A percentile compares a stretch with the other conserved stretches of the same genome.
These are phyloP conservation scores for Prionailurus bengalensis DNA, from an alignment of 2,113 vertebrate species.

Conservation along the genomic window DNA sequence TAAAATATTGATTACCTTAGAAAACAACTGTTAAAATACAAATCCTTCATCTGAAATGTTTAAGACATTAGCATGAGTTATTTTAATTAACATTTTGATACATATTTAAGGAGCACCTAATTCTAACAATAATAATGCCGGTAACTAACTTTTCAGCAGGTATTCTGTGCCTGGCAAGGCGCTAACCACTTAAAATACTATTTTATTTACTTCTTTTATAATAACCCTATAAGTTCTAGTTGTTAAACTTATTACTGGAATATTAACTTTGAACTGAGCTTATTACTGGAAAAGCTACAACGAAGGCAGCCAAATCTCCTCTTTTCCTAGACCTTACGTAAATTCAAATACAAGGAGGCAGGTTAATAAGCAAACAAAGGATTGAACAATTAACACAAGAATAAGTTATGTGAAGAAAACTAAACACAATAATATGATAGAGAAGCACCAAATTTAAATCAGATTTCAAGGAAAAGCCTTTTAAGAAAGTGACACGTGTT, in stretches of 20 bases:
- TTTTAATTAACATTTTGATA: neutral
- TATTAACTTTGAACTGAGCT: neutral
- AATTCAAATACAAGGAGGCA: neutral
- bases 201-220: neutral
- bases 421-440: neutral
- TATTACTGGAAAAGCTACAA: neutral
- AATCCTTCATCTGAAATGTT: neutral
- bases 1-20: slow-evolving; percentile 16
- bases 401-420: neutral
- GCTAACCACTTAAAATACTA: neutral
- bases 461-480: neutral
- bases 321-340: neutral
- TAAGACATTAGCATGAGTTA: neutral
- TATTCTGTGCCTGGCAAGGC: neutral
- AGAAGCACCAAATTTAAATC: neutral
- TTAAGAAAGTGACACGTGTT: neutral
- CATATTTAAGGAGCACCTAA: neutral
- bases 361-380: neutral
- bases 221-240: neutral
- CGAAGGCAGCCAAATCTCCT: neutral
- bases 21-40: neutral
- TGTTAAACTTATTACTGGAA: neutral
- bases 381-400: neutral
- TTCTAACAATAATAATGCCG: neutral
- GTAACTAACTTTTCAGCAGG: neutral